A percentile compares a stretch with the other conserved stretches of the same genome.
Conservation (phyloP, 2,797 vertebrate genomes). For the Hydrophis major region DNA sequence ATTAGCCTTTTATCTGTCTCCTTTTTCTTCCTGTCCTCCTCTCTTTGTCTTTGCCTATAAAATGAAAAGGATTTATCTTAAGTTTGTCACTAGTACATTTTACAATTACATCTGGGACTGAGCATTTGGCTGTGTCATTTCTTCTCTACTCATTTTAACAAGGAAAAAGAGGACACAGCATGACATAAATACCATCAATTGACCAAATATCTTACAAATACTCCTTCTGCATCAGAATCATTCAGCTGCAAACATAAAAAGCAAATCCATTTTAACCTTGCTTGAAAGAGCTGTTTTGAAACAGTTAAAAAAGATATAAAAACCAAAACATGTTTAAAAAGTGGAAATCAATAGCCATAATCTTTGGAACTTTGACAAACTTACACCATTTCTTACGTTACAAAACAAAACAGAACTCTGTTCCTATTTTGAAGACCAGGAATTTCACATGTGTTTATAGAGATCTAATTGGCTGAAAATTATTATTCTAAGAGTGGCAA, state of each 20-base stretch:
- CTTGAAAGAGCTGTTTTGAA: not conserved
- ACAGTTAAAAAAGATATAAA: not conserved
- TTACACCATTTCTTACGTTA: not conserved
- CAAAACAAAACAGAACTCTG: not conserved
- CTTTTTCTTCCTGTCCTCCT: not conserved
- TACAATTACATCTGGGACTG: not conserved
- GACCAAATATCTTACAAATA: not conserved
- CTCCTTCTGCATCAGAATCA: not conserved
- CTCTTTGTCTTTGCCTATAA: not conserved
- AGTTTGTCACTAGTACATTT: not conserved
- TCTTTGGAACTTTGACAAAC: not conserved
- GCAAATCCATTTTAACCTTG: not conserved
- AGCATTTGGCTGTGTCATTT: slow-evolving; percentile 1
- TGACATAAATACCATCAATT: slow-evolving; percentile 14
- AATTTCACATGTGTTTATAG: not conserved
- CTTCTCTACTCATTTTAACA: slow-evolving; percentile 33
- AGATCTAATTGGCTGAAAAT: not conserved
- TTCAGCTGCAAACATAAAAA: slow-evolving; percentile 25
- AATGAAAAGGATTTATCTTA: not conserved
- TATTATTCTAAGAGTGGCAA: not conserved
- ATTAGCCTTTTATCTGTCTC: not conserved
- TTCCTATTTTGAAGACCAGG: not conserved
- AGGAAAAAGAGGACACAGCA: not conserved
- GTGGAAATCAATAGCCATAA: not conserved
- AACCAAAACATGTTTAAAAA: not conserved